Evolutionary conservation across 2,797 vertebrate species (phyloP).

Genomic region (Fringilla coelebs): DNA sequence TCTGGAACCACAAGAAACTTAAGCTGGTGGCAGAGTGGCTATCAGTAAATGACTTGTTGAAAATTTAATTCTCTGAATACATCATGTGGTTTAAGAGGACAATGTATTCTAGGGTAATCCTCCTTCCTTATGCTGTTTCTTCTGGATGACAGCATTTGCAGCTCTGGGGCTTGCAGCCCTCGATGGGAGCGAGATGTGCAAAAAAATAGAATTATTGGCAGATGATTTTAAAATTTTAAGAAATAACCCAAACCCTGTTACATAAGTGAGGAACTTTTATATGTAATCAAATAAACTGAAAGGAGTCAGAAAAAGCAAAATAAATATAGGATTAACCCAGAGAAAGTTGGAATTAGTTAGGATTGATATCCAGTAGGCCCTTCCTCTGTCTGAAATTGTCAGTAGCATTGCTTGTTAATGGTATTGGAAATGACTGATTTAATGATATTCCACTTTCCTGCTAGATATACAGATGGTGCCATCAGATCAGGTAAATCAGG

Average conservation of each 20-base stretch:
- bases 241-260: background rate
- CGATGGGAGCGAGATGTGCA: fast-evolving
- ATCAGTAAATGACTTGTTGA: constrained; percentile 83
- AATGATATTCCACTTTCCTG: background rate
- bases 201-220: background rate
- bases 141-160: constrained; percentile 65
- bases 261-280: background rate
- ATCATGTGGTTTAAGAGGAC: constrained; percentile 82
- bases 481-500: background rate
- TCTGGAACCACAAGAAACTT: constrained; percentile 80
- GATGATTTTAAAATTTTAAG: background rate
- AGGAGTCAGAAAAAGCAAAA: background rate
- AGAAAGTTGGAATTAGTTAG: background rate
- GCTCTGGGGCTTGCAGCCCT: background rate
- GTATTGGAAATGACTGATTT: background rate
- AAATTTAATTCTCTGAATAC: constrained; percentile 87
- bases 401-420: background rate
- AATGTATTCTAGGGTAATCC: constrained; percentile 77
- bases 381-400: background rate
- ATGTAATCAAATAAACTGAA: background rate
- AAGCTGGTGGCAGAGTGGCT: constrained; percentile 74
- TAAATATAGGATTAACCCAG: background rate
- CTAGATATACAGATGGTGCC: background rate
- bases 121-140: constrained; percentile 70
- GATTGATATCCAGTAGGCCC: background rate